Evolutionary conservation across 2,888 invertebrate species (phyloP).

Genomic region (Drosophila buzzatii): DNA sequence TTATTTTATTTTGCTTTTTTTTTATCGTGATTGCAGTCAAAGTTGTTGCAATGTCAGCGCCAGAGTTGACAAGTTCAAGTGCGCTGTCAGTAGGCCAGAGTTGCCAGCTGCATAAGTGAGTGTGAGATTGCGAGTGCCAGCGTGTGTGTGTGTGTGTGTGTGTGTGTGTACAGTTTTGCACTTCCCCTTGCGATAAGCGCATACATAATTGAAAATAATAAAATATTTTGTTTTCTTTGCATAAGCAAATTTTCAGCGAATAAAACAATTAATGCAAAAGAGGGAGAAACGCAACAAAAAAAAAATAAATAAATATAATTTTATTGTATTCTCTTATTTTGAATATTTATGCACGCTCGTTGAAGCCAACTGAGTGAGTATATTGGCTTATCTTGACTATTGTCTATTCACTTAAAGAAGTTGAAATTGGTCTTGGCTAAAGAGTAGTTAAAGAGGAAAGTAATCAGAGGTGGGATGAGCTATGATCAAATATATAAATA

Average conservation of each 20-base stretch:
- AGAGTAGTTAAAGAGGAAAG: background rate
- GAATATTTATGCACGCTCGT: background rate
- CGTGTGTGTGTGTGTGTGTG: background rate
- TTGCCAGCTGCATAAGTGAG: conserved; percentile 31
- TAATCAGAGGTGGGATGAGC: background rate
- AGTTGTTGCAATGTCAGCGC: conserved; percentile 67
- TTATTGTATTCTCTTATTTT: conserved; percentile 21
- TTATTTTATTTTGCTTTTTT: conserved; percentile 19
- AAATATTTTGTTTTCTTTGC: conserved; percentile 36
- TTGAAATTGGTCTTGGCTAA: background rate
- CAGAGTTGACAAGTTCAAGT: conserved; percentile 77
- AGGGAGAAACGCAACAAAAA: conserved; percentile 49
- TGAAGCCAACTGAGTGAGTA: background rate
- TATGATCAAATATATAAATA: background rate
- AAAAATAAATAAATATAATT: conserved; percentile 28
- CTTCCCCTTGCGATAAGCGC: conserved; percentile 57
- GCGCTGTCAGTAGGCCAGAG: conserved; percentile 51
- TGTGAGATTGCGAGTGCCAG: background rate
- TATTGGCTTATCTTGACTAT: background rate
- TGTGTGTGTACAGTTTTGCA: conserved; percentile 51
- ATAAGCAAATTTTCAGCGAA: conserved; percentile 73
- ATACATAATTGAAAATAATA: conserved; percentile 35
- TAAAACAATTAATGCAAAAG: conserved; percentile 69
- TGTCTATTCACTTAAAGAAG: background rate
- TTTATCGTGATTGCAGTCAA: conserved; percentile 52